Evolutionary conservation across 92 coral and sea anemone genomes (phyloP).

Genomic region (Montipora capitata): DNA sequence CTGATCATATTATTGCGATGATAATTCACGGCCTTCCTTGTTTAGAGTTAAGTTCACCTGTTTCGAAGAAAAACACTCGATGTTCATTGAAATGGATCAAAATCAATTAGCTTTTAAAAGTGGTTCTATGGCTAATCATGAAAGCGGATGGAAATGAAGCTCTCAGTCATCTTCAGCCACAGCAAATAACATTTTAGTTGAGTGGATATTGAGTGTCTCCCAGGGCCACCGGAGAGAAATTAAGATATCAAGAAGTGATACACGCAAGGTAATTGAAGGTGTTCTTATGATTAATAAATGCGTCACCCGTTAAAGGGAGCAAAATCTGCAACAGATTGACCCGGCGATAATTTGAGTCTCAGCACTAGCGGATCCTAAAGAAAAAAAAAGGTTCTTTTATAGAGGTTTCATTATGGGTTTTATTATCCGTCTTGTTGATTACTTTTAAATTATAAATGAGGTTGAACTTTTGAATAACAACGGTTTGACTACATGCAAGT

Average conservation of each 20-base stretch:
- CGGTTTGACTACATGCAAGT: neutral
- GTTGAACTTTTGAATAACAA: slow-evolving; percentile 3
- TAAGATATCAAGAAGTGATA: slow-evolving; percentile 2
- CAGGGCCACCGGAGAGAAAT: neutral
- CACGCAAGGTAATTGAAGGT: slow-evolving; percentile 8
- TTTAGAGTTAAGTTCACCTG: slow-evolving; percentile 8
- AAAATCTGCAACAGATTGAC: neutral
- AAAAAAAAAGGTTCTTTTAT: neutral
- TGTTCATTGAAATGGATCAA: slow-evolving; percentile 12
- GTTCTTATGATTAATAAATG: too few species aligned
- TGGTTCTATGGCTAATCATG: neutral
- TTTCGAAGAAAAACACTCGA: neutral
- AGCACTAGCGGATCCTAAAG: neutral
- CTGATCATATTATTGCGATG: too few species aligned
- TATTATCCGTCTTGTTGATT: neutral
- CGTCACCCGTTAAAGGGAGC: too few species aligned
- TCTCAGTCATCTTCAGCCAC: neutral
- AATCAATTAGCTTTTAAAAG: slow-evolving; percentile 23
- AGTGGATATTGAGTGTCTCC: neutral
- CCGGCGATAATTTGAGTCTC: neutral
- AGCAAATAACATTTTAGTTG: slow-evolving; percentile 1
- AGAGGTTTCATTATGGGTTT: neutral
- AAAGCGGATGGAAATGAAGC: neutral
- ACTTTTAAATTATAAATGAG: neutral
- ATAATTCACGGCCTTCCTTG: too few species aligned